Base-by-base conservation (phyloP, 2,113 vertebrate species). In the Myotis brandtii region DNA sequence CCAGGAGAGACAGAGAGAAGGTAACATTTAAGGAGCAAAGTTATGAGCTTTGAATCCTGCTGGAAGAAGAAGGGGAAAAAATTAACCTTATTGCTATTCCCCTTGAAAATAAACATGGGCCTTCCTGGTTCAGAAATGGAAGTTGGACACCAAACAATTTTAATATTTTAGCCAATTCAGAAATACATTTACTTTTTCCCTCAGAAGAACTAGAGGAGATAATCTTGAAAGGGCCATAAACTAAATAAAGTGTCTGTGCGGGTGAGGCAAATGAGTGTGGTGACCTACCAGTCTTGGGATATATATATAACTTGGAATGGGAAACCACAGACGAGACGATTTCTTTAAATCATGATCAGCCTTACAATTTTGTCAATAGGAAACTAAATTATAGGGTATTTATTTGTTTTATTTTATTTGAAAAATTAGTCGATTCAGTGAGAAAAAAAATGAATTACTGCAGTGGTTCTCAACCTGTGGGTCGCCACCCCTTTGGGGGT, bases 381-480 rank as follows among this genome's bases (percentile, higher is more conserved):
- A 83, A 89, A 70, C 14, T 50, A 76, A 75, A 62, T 72, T 67
- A 50, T 21, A 43, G 12, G 14, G 5, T 59, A 83, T 46, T 88
- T 27, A 43, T 76, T n/a, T 89, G 13, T 64, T 91, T 34, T 5
- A 72, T 70, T 92, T 86, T 4, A 59, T 52, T 86, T 83, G 40
- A 89, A 97, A 95, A 76, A 48, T 54, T 46, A 34, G n/a, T 80
- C 34, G 25, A 91, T 62, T 96, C 46, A 12, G 7, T 48, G 21
- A 76, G 13, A 14, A 32, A 95, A 46, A 93, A 77, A 46, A 43
- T 43, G 43, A 43, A 43, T 43, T 43, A 43, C 43, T 43, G 43
- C 4, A 43, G 43, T 43, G 7, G 43, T 43, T 43, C 43, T 43
- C 43, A 43, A 43, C 7, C 43, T 43, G 43, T 7, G 43, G 43